These are phyloP conservation scores for Holacanthella duospinosa DNA, from an alignment of 2,888 invertebrate species.

Conservation along the genomic window DNA sequence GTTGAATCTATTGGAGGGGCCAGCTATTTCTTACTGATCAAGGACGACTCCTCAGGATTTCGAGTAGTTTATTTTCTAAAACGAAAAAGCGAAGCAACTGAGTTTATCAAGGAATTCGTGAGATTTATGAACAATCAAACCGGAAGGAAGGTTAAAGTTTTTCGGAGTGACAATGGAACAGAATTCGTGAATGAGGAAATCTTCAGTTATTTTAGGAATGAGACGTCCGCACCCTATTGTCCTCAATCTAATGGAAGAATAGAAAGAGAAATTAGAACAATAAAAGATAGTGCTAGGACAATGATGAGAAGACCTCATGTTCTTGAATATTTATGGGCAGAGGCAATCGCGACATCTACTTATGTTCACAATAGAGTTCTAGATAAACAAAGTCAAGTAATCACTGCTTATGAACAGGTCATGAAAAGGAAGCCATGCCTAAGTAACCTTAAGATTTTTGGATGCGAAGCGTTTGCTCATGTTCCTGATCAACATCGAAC, in stretches of 20 bases:
- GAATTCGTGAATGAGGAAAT: conserved; percentile 9
- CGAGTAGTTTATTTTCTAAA: conserved; percentile 10
- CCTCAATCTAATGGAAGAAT: conserved; percentile 40
- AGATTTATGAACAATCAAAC: conserved; percentile 5
- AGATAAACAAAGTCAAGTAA: not conserved
- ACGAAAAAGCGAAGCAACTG: conserved; percentile 11
- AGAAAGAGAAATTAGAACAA: conserved; percentile 39
- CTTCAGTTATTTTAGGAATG: not conserved
- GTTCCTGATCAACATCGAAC: not conserved
- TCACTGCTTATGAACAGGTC: not conserved
- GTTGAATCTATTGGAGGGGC: conserved; percentile 9
- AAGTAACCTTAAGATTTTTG: not conserved
- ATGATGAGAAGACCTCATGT: not conserved
- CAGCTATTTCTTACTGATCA: conserved; percentile 1
- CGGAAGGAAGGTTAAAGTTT: not conserved
- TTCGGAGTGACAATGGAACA: conserved; percentile 7
- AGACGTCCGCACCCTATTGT: conserved; percentile 35
- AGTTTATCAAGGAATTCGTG: conserved; percentile 6
- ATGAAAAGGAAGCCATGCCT: not conserved
- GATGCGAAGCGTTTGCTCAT: not conserved
- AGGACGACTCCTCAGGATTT: conserved; percentile 19
- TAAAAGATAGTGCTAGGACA: conserved; percentile 34
- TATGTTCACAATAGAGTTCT: not conserved
- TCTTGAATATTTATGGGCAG: not conserved
- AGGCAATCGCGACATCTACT: not conserved